Evolutionary conservation across 2,797 vertebrate genomes (phyloP).

Genomic region (Menidia menidia): DNA sequence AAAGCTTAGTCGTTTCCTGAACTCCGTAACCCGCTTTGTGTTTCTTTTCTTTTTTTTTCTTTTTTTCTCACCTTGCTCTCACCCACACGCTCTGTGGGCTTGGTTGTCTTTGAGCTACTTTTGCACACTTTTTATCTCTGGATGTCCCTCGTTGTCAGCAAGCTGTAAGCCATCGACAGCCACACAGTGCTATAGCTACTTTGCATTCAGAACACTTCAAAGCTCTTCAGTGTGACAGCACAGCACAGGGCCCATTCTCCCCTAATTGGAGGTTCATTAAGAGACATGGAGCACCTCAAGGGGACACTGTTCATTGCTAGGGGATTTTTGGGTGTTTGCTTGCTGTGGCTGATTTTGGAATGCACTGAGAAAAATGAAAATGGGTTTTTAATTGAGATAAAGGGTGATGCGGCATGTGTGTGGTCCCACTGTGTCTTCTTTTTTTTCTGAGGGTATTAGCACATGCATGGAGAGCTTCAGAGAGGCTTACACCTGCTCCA

Average conservation of each 20-base stretch:
- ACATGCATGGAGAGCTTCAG: slow-evolving; percentile 31
- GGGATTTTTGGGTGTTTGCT: slow-evolving; percentile 66
- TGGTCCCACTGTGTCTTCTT: slow-evolving; percentile 60
- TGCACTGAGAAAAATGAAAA: slow-evolving; percentile 67
- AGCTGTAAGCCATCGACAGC: slow-evolving; percentile 59
- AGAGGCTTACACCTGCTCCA: slow-evolving; percentile 62
- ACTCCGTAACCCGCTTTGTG: slow-evolving; percentile 28
- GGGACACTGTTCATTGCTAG: slow-evolving; percentile 61
- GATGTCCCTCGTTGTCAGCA: slow-evolving; percentile 54
- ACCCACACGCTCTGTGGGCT: slow-evolving; percentile 23
- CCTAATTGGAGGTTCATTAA: slow-evolving; percentile 84
- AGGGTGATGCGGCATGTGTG: slow-evolving; percentile 60
- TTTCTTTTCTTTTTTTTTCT: neutral
- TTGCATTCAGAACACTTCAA: slow-evolving; percentile 77
- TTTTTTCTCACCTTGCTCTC: slow-evolving; percentile 34
- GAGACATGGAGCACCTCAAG: slow-evolving; percentile 69
- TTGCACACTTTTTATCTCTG: slow-evolving; percentile 37
- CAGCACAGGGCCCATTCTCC: slow-evolving; percentile 76
- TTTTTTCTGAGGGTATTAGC: slow-evolving; percentile 57
- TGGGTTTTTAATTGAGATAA: slow-evolving; percentile 77
- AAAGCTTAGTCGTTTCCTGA: slow-evolving; percentile 32
- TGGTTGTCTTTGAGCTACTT: slow-evolving; percentile 81
- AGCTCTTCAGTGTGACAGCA: slow-evolving; percentile 72
- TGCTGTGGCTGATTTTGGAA: slow-evolving; percentile 61
- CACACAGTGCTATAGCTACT: slow-evolving; percentile 66